These are phyloP conservation scores for Sitophilus oryzae DNA, from an alignment of 1,140 invertebrate genomes.

Conservation along the genomic window DNA sequence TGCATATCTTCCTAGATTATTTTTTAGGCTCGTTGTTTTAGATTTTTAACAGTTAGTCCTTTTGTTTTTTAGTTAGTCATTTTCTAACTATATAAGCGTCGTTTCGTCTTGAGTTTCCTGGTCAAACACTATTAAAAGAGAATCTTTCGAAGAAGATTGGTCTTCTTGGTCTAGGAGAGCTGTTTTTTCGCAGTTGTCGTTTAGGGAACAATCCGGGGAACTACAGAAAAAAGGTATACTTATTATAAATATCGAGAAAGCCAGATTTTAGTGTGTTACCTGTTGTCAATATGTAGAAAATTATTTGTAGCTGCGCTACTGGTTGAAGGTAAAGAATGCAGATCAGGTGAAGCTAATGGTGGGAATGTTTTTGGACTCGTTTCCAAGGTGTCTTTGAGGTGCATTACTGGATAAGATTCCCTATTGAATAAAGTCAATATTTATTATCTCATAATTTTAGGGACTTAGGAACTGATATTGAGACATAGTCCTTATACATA, in stretches of 20 bases:
- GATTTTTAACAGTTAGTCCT: no score
- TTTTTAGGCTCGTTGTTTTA: no score
- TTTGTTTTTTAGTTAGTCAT: no score
- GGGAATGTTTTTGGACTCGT: slow-evolving; percentile 45
- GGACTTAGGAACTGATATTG: no score
- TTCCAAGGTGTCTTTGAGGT: slow-evolving; percentile 41
- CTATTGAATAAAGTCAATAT: no score
- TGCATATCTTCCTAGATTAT: no score
- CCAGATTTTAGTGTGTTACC: slow-evolving; percentile 9
- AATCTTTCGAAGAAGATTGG: slow-evolving; percentile 56
- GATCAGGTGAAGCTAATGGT: slow-evolving; percentile 56
- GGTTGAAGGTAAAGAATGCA: slow-evolving; percentile 53
- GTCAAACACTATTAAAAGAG: slow-evolving; percentile 63
- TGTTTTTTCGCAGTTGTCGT: slow-evolving; percentile 57
- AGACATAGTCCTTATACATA: no score
- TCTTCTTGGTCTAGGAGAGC: slow-evolving; percentile 41
- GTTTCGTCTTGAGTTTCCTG: slow-evolving; percentile 66
- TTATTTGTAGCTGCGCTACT: slow-evolving; percentile 55
- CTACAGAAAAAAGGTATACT: slow-evolving; percentile 35
- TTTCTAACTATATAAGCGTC: slow-evolving; percentile 56
- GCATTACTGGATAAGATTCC: slow-evolving; percentile 54
- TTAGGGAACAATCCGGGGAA: slow-evolving; percentile 56
- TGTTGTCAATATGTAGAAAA: slow-evolving; percentile 52
- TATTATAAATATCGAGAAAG: slow-evolving; percentile 3
- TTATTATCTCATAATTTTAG: no score